Percentiles rank a stretch among this genome's conserved stretches.
Conservation (phyloP, 2,888 invertebrate species). For the Lasioglossum pauxillum region DNA sequence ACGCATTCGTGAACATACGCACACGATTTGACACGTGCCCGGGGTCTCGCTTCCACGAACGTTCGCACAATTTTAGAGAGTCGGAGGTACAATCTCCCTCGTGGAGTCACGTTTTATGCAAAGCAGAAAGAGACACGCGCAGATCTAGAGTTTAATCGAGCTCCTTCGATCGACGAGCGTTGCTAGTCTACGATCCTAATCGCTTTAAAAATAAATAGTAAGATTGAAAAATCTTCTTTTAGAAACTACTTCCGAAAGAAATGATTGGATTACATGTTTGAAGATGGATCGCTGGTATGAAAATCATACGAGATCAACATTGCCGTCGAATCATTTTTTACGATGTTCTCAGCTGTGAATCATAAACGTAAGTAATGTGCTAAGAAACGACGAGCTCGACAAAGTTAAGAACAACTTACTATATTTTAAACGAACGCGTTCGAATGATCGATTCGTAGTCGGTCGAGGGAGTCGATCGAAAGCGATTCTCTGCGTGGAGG, state of each 20-base stretch:
- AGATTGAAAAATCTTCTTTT: neutral
- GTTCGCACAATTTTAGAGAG: slow-evolving; percentile 29
- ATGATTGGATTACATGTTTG: neutral
- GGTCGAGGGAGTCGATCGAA: neutral
- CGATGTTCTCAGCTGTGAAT: neutral
- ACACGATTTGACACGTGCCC: slow-evolving; percentile 38
- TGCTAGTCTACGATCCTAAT: neutral
- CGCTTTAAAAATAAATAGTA: neutral
- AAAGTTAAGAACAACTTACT: neutral
- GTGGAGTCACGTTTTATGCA: slow-evolving; percentile 20
- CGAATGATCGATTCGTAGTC: neutral
- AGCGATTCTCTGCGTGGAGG: neutral
- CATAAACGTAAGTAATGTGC: no score
- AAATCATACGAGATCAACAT: neutral
- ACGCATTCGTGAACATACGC: slow-evolving; percentile 5
- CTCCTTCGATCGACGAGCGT: neutral
- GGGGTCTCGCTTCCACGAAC: slow-evolving; percentile 8
- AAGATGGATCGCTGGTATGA: neutral
- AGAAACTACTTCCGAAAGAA: neutral
- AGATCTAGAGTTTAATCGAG: neutral
- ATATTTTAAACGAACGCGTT: neutral
- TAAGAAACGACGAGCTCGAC: neutral
- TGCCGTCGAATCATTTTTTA: neutral
- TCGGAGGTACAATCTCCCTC: slow-evolving; percentile 9
- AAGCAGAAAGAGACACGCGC: neutral